Evolutionary conservation across 2,113 vertebrate genomes (phyloP), one percentile per base, ranked within the genome.

Genomic region (Varanus salvator): DNA sequence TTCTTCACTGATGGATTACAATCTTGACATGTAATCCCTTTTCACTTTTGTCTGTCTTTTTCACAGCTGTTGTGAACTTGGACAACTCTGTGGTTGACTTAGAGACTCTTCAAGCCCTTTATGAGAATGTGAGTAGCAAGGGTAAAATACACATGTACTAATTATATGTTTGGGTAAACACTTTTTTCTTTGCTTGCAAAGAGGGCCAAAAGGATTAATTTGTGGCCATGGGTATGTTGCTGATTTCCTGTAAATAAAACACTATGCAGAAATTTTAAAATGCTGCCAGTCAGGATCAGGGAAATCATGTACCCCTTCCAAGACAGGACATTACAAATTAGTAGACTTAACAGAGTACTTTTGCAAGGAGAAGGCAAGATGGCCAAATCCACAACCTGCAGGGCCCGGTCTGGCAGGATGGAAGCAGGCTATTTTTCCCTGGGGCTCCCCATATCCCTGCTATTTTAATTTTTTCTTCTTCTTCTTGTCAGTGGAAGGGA

Each of bases 11-110:
- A 25, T 90, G 89, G 72, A 78, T 92, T 90, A 77, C 94, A 92
- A 95, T 93, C 92, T 87, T 95, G 81, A 88, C 86, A 94, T 94
- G 66, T 93, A 94, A 95, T 93, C 93, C 14, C 92, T 92, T 86
- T 94, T 80, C 87, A 77, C 31, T 89, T 86, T 94, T 92, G 38
- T 82, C 71, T 85, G 68, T 91, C 52, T 89, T 86, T 90, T 90
- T 54, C 78, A 89, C 95, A 99, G 99, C 99, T 90, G 96, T 99
- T 95, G 97, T 99, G 95, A 99, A 99, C 96, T 96, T 99, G 98
- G 99, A 99, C 96, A 99, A 99, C 95, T 98, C 98, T 60, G 97
- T 99, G 89, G 99, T 99, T 92, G 99, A 99, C 95, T 96, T 99
- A 95, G 99, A 99, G 96, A 99, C 99, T 1, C 98, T 99, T 91